Conservation (phyloP, 2,113 vertebrate species). For the Benitochromis conjunctus region DNA sequence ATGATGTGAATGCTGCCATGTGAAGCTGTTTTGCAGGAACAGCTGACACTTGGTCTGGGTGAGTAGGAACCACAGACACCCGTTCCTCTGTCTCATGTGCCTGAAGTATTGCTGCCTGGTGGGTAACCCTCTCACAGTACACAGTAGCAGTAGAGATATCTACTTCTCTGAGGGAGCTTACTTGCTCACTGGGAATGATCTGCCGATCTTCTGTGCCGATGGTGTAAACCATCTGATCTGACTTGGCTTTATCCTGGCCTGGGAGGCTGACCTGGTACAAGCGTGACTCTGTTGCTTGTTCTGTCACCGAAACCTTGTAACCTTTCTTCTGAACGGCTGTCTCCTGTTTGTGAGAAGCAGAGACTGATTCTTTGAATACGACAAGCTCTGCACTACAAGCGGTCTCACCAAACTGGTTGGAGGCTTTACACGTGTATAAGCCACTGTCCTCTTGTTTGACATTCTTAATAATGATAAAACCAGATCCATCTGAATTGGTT, state of each 20-base stretch:
- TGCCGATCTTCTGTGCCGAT: conserved; percentile 76
- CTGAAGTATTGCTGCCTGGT: conserved; percentile 74
- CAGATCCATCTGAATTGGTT: conserved; percentile 78
- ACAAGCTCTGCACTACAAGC: conserved; percentile 79
- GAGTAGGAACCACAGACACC: conserved; percentile 49
- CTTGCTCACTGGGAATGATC: conserved; percentile 72
- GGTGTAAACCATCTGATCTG: conserved; percentile 77
- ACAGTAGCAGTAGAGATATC: conserved; percentile 70
- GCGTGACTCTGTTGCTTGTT: conserved; percentile 76
- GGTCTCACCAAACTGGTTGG: conserved; percentile 77
- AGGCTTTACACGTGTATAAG: conserved; percentile 78
- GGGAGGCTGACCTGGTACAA: conserved; percentile 76
- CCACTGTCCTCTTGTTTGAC: conserved; percentile 77
- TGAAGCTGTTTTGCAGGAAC: conserved; percentile 67
- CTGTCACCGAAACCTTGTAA: conserved; percentile 69
- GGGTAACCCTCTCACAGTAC: conserved; percentile 71
- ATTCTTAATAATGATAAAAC: conserved; percentile 73
- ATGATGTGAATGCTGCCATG: conserved; percentile 67
- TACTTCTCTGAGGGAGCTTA: conserved; percentile 60
- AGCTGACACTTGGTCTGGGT: conserved; percentile 47
- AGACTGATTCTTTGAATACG: conserved; percentile 66
- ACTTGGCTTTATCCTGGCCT: conserved; percentile 58
- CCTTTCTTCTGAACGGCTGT: conserved; percentile 61
- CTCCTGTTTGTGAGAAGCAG: conserved; percentile 43
- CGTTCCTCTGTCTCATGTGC: conserved; percentile 70